phyloP scores from a whole-genome alignment of 1,140 invertebrate species.

The Chelonus insularis region DNA sequence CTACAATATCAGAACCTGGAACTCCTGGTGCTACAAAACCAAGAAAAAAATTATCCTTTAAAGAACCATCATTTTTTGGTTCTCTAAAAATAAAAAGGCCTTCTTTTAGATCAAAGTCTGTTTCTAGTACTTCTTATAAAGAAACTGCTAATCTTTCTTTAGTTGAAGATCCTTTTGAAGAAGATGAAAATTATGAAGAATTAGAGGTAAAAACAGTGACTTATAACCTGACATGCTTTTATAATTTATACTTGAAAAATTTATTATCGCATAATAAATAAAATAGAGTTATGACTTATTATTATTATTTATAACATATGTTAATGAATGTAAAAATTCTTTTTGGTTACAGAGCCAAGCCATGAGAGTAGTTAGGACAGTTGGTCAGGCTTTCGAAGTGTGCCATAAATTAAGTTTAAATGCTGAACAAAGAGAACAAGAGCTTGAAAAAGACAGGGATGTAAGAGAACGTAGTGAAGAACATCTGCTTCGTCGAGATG shows the following conservation, averaged over 20 bases:
- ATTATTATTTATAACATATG: background rate
- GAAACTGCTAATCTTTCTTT: constrained; percentile 32
- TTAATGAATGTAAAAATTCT: background rate
- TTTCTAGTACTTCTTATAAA: background rate
- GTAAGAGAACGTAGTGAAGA: constrained; percentile 48
- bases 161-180: constrained; percentile 49
- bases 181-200: constrained; percentile 51
- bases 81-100: constrained; percentile 52
- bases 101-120: constrained; percentile 26
- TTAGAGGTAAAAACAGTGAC: constrained; percentile 49
- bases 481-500: constrained; percentile 49
- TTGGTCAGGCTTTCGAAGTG: constrained; percentile 98
- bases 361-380: constrained; percentile 94
- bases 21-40: constrained; percentile 64
- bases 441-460: constrained; percentile 56
- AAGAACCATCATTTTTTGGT: constrained; percentile 77
- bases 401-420: constrained; percentile 88
- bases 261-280: too few species aligned
- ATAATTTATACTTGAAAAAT: too few species aligned
- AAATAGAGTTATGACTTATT: too few species aligned
- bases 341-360: constrained; percentile 85
- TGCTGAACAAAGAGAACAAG: constrained; percentile 41
- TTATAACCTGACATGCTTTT: too few species aligned
- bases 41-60: constrained; percentile 82
- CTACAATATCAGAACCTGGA: constrained; percentile 39